Conservation (phyloP, 2,113 vertebrate species). For the Aphelocoma coerulescens region DNA sequence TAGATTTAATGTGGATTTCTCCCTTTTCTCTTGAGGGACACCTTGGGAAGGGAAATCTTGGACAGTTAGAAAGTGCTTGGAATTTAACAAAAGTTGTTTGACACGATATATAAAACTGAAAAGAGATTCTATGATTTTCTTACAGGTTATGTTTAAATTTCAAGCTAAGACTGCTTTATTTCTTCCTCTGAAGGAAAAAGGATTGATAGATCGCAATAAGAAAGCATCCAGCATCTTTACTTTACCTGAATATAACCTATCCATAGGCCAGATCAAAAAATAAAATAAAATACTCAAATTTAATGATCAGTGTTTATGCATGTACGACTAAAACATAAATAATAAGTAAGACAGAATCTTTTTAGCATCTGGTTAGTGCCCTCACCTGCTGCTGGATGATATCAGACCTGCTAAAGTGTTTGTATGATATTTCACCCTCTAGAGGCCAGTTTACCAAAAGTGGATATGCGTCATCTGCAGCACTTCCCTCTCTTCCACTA, state of each 20-base stretch:
- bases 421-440: not conserved
- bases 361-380: not conserved
- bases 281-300: not conserved
- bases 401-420: not conserved
- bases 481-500: not conserved
- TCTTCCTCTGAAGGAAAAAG: not conserved
- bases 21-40: not conserved
- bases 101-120: not conserved
- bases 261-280: not conserved
- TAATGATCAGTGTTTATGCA: not conserved
- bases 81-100: not conserved
- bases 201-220: not conserved
- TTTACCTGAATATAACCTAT: not conserved
- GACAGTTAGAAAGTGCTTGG: not conserved
- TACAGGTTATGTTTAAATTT: not conserved
- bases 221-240: not conserved
- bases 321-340: not conserved
- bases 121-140: not conserved
- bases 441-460: not conserved
- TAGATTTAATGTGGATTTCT: not conserved
- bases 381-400: not conserved
- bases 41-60: not conserved
- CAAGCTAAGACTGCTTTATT: not conserved
- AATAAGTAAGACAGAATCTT: not conserved
- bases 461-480: fast-evolving